phyloP scores from a whole-genome alignment of 2,113 vertebrate genomes.

The Gobius niger region DNA sequence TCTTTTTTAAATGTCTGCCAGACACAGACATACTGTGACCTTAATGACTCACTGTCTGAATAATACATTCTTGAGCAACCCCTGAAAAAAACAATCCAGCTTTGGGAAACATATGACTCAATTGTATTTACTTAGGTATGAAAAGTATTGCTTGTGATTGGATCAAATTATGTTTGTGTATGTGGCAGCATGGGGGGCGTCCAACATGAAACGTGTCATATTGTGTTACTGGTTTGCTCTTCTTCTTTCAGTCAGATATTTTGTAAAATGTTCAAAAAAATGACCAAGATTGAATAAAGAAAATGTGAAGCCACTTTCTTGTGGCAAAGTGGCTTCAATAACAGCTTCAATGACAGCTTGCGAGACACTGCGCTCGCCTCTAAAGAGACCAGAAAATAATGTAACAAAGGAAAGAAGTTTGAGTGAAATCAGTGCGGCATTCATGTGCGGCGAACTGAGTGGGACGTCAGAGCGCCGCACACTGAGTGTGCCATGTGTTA shows the following conservation, averaged over 20 bases:
- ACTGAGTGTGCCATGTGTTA: slow-evolving; percentile 18
- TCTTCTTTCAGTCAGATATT: too few species aligned
- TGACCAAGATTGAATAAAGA: not conserved
- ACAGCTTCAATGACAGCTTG: slow-evolving; percentile 5
- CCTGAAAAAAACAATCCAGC: not conserved
- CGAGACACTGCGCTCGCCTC: slow-evolving; percentile 4
- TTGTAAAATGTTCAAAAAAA: not conserved
- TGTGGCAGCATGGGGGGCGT: too few species aligned
- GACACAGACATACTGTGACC: not conserved
- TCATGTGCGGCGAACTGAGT: slow-evolving; percentile 19
- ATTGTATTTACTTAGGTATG: not conserved
- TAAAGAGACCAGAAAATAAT: slow-evolving; percentile 14
- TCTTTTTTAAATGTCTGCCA: slow-evolving; percentile 6
- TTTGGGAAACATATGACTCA: not conserved
- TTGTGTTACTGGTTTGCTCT: too few species aligned
- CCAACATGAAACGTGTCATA: too few species aligned
- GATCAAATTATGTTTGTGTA: not conserved
- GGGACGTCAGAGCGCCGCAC: slow-evolving; percentile 24
- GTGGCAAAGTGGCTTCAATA: not conserved
- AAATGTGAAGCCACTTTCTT: not conserved
- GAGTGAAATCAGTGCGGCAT: slow-evolving; percentile 16
- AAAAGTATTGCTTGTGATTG: not conserved
- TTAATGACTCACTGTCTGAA: not conserved
- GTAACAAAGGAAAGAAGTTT: slow-evolving; percentile 10
- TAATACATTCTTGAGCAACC: slow-evolving; percentile 4